A percentile compares a stretch with the other conserved stretches of the same genome.
phyloP scores from a whole-genome alignment of 2,888 invertebrate species.

The Frankliniella intonsa region DNA sequence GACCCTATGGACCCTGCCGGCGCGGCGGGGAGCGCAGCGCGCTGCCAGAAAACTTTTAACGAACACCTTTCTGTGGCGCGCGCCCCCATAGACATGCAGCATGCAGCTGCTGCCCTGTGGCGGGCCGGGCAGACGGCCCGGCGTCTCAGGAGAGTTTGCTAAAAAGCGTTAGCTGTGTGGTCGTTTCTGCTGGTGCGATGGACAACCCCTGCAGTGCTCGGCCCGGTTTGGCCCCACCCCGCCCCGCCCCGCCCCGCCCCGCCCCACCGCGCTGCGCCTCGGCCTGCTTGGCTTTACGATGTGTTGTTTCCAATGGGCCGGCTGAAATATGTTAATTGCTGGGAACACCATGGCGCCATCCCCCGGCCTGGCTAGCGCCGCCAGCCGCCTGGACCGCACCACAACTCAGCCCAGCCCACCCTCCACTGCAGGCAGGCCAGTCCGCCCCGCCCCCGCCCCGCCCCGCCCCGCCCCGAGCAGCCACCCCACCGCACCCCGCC shows the following conservation, averaged over 20 bases:
- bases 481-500: too few relatives aligned
- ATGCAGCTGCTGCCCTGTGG: too few relatives aligned
- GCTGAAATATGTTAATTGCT: constrained; percentile 25
- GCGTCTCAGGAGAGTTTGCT: too few relatives aligned
- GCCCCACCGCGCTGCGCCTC: not conserved
- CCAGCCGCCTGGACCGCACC: not conserved
- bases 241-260: not conserved
- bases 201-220: not conserved
- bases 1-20: too few relatives aligned
- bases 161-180: too few relatives aligned
- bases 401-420: constrained; percentile 15
- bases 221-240: not conserved
- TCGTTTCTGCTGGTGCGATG: too few relatives aligned
- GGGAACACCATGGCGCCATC: not conserved
- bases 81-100: too few relatives aligned
- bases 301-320: constrained; percentile 14
- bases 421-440: not conserved
- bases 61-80: too few relatives aligned
- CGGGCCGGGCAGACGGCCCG: too few relatives aligned
- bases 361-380: not conserved
- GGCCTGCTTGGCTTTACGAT: not conserved
- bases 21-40: too few relatives aligned
- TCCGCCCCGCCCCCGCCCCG: not conserved
- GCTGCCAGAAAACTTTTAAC: too few relatives aligned
- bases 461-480: not conserved